Conservation (phyloP, 1,140 invertebrate genomes). For the Heliconius congener region DNA sequence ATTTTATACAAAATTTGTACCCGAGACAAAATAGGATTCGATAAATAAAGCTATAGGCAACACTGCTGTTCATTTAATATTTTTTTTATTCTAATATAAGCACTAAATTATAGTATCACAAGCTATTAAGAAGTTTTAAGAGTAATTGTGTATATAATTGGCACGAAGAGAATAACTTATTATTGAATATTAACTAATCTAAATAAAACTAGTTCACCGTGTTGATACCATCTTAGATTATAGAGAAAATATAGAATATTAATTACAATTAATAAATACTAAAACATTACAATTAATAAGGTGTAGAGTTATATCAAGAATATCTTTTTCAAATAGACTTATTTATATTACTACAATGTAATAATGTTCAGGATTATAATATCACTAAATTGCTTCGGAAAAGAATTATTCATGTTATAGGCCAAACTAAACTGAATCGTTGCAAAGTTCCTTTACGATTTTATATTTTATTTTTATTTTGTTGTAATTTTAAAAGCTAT, state of each 20-base stretch:
- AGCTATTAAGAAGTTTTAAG: no score
- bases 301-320: constrained; percentile 2
- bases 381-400: not conserved
- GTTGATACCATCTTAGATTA: not conserved
- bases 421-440: no score
- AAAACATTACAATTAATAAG: no score
- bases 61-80: not conserved
- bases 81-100: not conserved
- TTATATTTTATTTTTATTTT: not conserved
- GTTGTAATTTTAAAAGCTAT: not conserved
- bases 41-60: no score
- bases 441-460: not conserved
- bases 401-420: no score
- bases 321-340: not conserved
- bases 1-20: not conserved
- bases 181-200: not conserved
- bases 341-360: not conserved
- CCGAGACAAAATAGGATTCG: no score
- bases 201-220: not conserved
- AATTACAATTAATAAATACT: no score
- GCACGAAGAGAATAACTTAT: not conserved
- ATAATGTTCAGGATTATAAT: not conserved
- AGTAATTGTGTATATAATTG: not conserved
- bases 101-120: not conserved
- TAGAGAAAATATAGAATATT: no score